Evolutionary conservation across 1,140 invertebrate species (phyloP).

Genomic region (Temnothorax longispinosus): DNA sequence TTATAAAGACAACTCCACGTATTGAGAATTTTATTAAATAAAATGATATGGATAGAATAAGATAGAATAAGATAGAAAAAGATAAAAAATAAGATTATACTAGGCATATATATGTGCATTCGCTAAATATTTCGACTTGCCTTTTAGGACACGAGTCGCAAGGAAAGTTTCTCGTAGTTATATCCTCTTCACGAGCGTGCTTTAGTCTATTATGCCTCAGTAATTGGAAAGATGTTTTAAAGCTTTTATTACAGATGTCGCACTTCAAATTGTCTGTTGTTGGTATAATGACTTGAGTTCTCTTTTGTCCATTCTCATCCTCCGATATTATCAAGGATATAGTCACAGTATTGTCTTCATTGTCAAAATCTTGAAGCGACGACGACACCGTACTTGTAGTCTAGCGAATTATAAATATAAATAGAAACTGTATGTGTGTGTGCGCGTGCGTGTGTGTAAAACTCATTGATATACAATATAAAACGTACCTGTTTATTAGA

Average conservation of each 20-base stretch:
- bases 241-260: slow-evolving; percentile 83
- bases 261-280: slow-evolving; percentile 83
- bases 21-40: slow-evolving; percentile 15
- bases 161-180: slow-evolving; percentile 84
- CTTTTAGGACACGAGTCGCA: slow-evolving; percentile 85
- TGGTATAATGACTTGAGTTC: slow-evolving; percentile 85
- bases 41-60: not conserved
- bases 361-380: slow-evolving; percentile 76
- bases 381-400: slow-evolving; percentile 41
- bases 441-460: not conserved
- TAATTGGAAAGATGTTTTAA: slow-evolving; percentile 83
- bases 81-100: not conserved
- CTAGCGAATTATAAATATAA: slow-evolving; percentile 22
- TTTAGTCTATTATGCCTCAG: slow-evolving; percentile 84
- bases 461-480: slow-evolving; percentile 2
- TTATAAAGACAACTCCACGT: slow-evolving; percentile 32
- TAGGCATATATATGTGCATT: too few relatives aligned
- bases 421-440: not conserved
- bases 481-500: slow-evolving; percentile 74
- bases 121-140: slow-evolving; percentile 59
- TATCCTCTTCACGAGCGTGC: slow-evolving; percentile 84
- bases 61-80: not conserved
- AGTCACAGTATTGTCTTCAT: slow-evolving; percentile 84
- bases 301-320: slow-evolving; percentile 84
- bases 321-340: slow-evolving; percentile 85